phyloP scores from a whole-genome alignment of 1,140 invertebrate species.

The Hyles vespertilio region DNA sequence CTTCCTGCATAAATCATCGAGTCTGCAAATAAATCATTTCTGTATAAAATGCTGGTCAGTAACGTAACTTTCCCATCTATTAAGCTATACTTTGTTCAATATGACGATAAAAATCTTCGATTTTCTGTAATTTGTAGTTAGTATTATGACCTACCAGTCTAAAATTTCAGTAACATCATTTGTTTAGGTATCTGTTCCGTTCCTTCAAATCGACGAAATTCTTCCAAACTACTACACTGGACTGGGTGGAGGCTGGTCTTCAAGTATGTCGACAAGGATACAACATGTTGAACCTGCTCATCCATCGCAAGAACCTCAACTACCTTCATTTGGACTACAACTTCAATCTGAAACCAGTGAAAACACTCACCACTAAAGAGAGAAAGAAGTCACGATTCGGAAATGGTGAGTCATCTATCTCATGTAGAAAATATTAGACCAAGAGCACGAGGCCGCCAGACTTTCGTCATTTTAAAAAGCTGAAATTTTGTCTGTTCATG shows the following conservation, averaged over 20 bases:
- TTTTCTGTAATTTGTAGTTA: too few relatives aligned
- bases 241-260: slow-evolving; percentile 99
- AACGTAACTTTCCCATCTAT: too few relatives aligned
- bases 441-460: too few relatives aligned
- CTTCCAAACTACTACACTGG: slow-evolving; percentile 99
- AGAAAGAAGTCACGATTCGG: slow-evolving; percentile 99
- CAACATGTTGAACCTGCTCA: slow-evolving; percentile 99
- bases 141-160: too few relatives aligned
- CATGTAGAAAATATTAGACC: background rate
- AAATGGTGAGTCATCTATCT: slow-evolving; percentile 83
- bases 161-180: too few relatives aligned
- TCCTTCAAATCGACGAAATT: slow-evolving; percentile 99
- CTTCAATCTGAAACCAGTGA: slow-evolving; percentile 99
- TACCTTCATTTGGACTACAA: slow-evolving; percentile 99
- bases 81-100: too few relatives aligned
- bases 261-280: slow-evolving; percentile 99
- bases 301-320: slow-evolving; percentile 99
- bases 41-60: too few relatives aligned
- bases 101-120: too few relatives aligned
- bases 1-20: too few relatives aligned
- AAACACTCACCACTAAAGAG: slow-evolving; percentile 99
- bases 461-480: too few relatives aligned
- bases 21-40: too few relatives aligned
- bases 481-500: too few relatives aligned
- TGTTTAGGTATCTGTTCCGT: slow-evolving; percentile 95